These are phyloP conservation scores for Anoplopoma fimbria DNA, from an alignment of 2,113 vertebrate species.

Conservation along the genomic window DNA sequence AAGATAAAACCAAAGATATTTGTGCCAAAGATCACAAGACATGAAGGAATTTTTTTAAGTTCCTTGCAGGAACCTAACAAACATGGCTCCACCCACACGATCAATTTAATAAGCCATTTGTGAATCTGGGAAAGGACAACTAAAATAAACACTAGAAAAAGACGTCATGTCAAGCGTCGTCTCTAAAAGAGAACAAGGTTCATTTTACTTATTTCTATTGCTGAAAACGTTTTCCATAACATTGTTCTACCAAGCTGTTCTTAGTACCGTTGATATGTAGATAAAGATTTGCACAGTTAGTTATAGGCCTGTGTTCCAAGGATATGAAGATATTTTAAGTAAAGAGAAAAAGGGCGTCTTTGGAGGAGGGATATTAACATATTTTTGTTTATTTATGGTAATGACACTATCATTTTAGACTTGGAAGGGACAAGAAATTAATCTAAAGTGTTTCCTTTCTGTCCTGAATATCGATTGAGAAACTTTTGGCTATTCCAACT, in stretches of 20 bases:
- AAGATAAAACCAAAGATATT: conserved; percentile 42
- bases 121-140: conserved; percentile 9
- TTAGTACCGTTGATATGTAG: conserved; percentile 82
- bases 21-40: conserved; percentile 37
- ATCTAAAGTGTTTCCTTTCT: conserved; percentile 57
- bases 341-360: conserved; percentile 65
- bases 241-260: conserved; percentile 79
- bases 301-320: conserved; percentile 66
- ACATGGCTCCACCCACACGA: neutral
- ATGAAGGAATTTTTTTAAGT: neutral
- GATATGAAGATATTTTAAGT: conserved; percentile 76
- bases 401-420: conserved; percentile 43
- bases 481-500: conserved; percentile 37
- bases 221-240: conserved; percentile 70
- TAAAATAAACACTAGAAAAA: conserved; percentile 22
- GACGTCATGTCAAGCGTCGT: conserved; percentile 51
- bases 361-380: conserved; percentile 73
- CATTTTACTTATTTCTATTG: conserved; percentile 62
- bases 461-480: conserved; percentile 58
- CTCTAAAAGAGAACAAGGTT: conserved; percentile 60
- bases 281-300: conserved; percentile 86
- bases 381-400: conserved; percentile 71
- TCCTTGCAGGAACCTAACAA: neutral
- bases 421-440: conserved; percentile 29
- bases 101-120: conserved; percentile 6